phyloP scores from a whole-genome alignment of 2,888 invertebrate genomes.

The Aphidius colemani region DNA sequence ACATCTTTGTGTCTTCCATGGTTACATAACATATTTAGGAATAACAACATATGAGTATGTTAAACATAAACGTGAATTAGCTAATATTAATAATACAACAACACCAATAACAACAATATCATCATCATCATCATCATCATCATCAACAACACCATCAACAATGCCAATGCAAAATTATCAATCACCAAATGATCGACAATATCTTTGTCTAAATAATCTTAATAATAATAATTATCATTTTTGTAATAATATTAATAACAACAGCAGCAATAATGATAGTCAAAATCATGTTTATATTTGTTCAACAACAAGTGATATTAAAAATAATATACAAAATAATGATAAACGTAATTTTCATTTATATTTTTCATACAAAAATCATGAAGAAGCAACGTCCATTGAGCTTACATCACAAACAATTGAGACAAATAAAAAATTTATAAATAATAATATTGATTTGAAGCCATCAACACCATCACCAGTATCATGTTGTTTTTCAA shows the following conservation, averaged over 20 bases:
- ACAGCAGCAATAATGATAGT: slow-evolving; percentile 12
- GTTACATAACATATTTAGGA: slow-evolving; percentile 82
- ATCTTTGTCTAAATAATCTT: slow-evolving; percentile 26
- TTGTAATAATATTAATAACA: slow-evolving; percentile 38
- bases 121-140: too few species aligned
- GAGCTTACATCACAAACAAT: slow-evolving; percentile 45
- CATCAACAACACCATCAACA: too few species aligned
- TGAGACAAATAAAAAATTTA: slow-evolving; percentile 24
- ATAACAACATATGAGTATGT: slow-evolving; percentile 92
- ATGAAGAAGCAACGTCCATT: slow-evolving; percentile 50
- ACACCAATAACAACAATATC: background rate
- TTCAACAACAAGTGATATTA: slow-evolving; percentile 41
- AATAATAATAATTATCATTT: slow-evolving; percentile 40
- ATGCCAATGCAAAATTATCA: slow-evolving; percentile 3
- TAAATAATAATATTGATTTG: slow-evolving; percentile 34
- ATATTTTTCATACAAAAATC: slow-evolving; percentile 52
- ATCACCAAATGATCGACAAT: background rate
- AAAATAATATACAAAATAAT: slow-evolving; percentile 18
- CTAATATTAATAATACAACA: slow-evolving; percentile 27
- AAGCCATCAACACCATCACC: slow-evolving; percentile 56
- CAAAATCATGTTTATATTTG: slow-evolving; percentile 42
- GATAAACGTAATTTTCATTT: slow-evolving; percentile 49
- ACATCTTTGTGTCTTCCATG: slow-evolving; percentile 86
- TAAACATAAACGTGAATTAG: slow-evolving; percentile 54
- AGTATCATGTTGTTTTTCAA: slow-evolving; percentile 55